phyloP scores from a whole-genome alignment of 2,888 invertebrate species.

The Euproctis similis region DNA sequence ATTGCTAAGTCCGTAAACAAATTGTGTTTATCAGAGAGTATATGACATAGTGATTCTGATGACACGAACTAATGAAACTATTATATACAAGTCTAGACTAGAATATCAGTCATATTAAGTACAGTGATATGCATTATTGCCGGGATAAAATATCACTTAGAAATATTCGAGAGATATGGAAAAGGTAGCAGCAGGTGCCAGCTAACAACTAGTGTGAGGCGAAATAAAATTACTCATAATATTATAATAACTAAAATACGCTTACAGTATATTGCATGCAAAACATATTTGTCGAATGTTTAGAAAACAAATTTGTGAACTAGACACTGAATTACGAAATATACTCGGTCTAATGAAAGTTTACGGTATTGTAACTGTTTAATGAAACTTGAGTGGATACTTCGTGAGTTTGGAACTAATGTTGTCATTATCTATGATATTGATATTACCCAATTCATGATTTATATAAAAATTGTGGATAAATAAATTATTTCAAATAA shows the following conservation, averaged over 20 bases:
- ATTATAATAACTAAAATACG: slow-evolving; percentile 8
- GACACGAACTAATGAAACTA: slow-evolving; percentile 31
- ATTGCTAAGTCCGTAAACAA: no score
- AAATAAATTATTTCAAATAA: slow-evolving; percentile 10
- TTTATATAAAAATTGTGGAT: slow-evolving; percentile 6
- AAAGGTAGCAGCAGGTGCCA: no score
- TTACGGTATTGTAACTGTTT: slow-evolving; percentile 9
- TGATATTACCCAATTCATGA: slow-evolving; percentile 10
- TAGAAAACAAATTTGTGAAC: slow-evolving; percentile 8
- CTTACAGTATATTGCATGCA: slow-evolving; percentile 5
- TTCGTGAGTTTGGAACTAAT: slow-evolving; percentile 7
- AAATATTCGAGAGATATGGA: no score
- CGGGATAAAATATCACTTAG: slow-evolving; percentile 62
- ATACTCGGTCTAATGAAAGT: slow-evolving; percentile 4
- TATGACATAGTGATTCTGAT: slow-evolving; percentile 13
- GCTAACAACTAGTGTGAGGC: no score
- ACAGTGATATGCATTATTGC: slow-evolving; percentile 72
- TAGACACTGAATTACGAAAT: slow-evolving; percentile 4
- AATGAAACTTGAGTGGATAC: slow-evolving; percentile 3
- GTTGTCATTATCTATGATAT: slow-evolving; percentile 6
- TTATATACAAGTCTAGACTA: slow-evolving; percentile 44
- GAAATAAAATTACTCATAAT: slow-evolving; percentile 15
- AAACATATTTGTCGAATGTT: slow-evolving; percentile 1
- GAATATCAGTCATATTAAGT: slow-evolving; percentile 54
- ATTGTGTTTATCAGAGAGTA: no score